Conservation (phyloP, 2,113 vertebrate species). For the Lanius collurio region DNA sequence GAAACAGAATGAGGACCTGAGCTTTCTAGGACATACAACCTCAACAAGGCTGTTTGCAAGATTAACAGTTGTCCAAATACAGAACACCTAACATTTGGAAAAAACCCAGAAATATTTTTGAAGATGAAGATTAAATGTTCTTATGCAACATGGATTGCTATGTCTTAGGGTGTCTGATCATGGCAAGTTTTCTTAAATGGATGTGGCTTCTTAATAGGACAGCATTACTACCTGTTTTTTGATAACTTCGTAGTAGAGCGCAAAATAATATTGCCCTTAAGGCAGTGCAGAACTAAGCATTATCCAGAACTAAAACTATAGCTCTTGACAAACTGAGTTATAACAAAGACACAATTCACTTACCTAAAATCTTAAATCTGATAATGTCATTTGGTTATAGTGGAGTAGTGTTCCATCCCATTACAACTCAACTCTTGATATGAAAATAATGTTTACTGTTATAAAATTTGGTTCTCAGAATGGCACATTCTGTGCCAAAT, state of each 20-base stretch:
- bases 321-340: neutral
- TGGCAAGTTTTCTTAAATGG: neutral
- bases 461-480: neutral
- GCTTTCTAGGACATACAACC: fast-evolving
- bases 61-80: neutral
- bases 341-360: neutral
- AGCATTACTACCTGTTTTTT: neutral
- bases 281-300: neutral
- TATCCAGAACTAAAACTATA: neutral
- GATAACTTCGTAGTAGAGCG: neutral
- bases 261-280: neutral
- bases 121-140: neutral
- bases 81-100: neutral
- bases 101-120: neutral
- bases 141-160: neutral
- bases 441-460: neutral
- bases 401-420: neutral
- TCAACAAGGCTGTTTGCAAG: neutral
- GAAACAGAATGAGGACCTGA: neutral
- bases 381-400: neutral
- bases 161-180: too few relatives aligned
- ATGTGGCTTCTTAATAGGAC: neutral
- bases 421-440: neutral
- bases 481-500: neutral
- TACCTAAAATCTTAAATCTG: neutral